Conservation (phyloP, 2,888 invertebrate genomes). For the Gymnocheta viridis region DNA sequence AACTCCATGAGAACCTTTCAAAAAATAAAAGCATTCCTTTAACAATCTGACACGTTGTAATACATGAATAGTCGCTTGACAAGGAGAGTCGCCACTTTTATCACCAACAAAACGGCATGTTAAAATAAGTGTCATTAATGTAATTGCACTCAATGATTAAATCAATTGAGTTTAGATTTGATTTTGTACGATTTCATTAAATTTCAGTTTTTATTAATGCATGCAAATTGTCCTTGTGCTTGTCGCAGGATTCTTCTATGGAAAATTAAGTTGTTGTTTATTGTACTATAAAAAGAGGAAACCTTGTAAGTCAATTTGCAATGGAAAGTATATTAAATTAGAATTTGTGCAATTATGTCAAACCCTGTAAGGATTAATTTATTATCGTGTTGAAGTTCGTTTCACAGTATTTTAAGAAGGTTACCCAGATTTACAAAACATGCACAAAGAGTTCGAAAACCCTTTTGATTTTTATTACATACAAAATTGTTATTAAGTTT, state of each 20-base stretch:
- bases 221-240: conserved; percentile 52
- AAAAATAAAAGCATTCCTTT: conserved; percentile 9
- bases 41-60: not conserved
- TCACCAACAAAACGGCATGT: conserved; percentile 40
- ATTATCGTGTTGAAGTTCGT: not conserved
- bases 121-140: conserved; percentile 63
- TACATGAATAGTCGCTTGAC: conserved; percentile 1
- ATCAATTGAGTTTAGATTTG: conserved; percentile 59
- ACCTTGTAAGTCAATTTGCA: conserved; percentile 27
- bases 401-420: not conserved
- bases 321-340: conserved; percentile 17
- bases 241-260: not conserved
- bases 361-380: not conserved
- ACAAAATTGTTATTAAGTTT: no score
- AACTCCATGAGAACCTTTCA: no score
- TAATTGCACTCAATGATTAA: conserved; percentile 67
- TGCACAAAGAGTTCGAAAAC: no score
- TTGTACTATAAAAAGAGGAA: not conserved
- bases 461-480: no score
- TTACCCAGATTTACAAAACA: no score
- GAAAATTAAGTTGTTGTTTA: conserved; percentile 3
- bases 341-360: conserved; percentile 31
- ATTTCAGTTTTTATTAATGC: conserved; percentile 64
- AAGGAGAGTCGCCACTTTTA: conserved; percentile 41
- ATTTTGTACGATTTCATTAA: conserved; percentile 49